Evolutionary conservation across 2,797 vertebrate genomes (phyloP), one percentile per base, ranked within the genome.

Genomic region (Rhinatrema bivittatum): DNA sequence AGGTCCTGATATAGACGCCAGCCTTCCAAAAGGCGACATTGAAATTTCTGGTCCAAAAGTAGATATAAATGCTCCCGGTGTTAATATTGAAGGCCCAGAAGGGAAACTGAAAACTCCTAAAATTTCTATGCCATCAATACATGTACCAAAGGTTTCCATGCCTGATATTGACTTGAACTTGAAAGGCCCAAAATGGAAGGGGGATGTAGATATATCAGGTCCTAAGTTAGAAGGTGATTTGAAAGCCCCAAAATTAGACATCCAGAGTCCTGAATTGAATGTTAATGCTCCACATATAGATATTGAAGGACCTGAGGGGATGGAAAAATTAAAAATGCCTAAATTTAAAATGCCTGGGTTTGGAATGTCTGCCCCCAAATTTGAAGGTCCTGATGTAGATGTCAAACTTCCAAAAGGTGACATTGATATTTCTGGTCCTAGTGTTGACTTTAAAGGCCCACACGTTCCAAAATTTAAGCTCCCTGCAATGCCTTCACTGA

Each of bases 321-420:
- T 79, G 12, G 9, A 76, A 48, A 82, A 76, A 14, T n/a, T n/a
- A n/a, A n/a, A n/a, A n/a, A n/a, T n/a, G n/a, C n/a, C n/a, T n/a
- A n/a, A n/a, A n/a, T 65, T 80, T 39, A 80, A 76, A 19, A 74
- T 79, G 68, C 71, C 77, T 2, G 75, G 78, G 33, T 57, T 71
- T 14, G 68, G 75, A 1, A 65, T 75, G 5, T 63, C 86, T 1
- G 62, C 74, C 1, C 4, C 71, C 0, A 82, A 74, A 18, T 44
- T 33, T 1, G 73, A 79, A 10, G 63, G 70, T 1, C 61, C 68
- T 0, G 71, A 75, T 7, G 5, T 77, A 35, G 50, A 67, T 0
- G 3, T 72, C 10, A 36, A 21, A 16, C 1, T 74, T 1, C 75
- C 71, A 0, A 44, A 67, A 1, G 37, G 42, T 10, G 62, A 68